phyloP scores from a whole-genome alignment of 2,888 invertebrate species.

The Drosophila recens region DNA sequence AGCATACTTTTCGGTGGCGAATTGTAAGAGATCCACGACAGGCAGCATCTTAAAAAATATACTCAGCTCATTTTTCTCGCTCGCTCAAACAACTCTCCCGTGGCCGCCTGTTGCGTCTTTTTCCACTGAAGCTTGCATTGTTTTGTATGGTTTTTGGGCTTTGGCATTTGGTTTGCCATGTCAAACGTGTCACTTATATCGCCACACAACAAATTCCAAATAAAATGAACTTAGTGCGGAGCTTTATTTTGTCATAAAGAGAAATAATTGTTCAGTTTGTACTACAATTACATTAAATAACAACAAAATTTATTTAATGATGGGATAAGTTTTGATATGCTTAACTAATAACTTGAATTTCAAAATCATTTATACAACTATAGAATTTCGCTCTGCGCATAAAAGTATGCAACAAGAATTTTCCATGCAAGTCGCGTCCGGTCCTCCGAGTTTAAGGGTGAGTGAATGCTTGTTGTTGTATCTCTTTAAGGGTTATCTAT shows the following conservation, averaged over 20 bases:
- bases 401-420: constrained; percentile 43
- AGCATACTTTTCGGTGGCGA: constrained; percentile 64
- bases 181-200: constrained; percentile 34
- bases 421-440: background rate
- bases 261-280: too few relatives aligned
- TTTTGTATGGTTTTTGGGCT: constrained; percentile 27
- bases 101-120: constrained; percentile 63
- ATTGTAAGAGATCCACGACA: constrained; percentile 17
- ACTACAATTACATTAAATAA: background rate
- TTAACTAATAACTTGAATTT: background rate
- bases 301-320: background rate
- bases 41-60: constrained; percentile 22
- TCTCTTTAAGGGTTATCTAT: constrained; percentile 43
- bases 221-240: background rate
- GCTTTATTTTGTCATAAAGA: background rate
- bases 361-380: background rate
- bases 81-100: constrained; percentile 17
- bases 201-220: constrained; percentile 1
- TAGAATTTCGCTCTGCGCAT: background rate
- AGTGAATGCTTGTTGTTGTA: constrained; percentile 19
- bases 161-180: constrained; percentile 21
- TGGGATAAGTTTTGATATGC: background rate
- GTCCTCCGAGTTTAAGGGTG: constrained; percentile 31
- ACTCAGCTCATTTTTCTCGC: constrained; percentile 38
- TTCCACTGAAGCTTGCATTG: constrained; percentile 43